Evolutionary conservation across 2,888 invertebrate genomes (phyloP).

Genomic region (Petrolisthes manimaculis): DNA sequence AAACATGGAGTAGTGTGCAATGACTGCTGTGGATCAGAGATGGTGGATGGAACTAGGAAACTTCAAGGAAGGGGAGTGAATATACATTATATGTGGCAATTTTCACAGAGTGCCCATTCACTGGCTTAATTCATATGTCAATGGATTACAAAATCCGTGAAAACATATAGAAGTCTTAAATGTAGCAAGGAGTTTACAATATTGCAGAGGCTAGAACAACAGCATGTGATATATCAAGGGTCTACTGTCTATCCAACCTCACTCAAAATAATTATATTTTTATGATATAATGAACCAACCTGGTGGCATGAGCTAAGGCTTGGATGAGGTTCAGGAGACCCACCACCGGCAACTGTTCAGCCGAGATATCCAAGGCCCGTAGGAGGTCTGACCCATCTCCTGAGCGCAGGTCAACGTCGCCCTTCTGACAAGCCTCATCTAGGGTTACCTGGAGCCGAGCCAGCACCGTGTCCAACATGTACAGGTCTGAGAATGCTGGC

Average conservation of each 20-base stretch:
- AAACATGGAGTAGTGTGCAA: too few relatives aligned
- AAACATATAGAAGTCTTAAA: too few relatives aligned
- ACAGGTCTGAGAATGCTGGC: conserved; percentile 81
- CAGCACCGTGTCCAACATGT: conserved; percentile 81
- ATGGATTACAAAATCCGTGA: too few relatives aligned
- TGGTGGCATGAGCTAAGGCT: conserved; percentile 76
- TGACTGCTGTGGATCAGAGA: too few relatives aligned
- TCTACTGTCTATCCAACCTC: background rate
- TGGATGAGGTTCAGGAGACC: conserved; percentile 78
- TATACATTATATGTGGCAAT: too few relatives aligned
- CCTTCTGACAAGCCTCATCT: conserved; percentile 72
- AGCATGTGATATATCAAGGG: background rate
- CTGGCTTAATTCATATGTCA: too few relatives aligned
- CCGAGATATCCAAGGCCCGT: conserved; percentile 63
- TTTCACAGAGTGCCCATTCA: too few relatives aligned
- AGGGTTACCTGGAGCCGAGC: conserved; percentile 78
- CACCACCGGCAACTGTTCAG: conserved; percentile 71
- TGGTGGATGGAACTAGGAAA: too few relatives aligned
- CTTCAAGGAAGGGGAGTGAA: too few relatives aligned
- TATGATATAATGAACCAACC: conserved; percentile 49
- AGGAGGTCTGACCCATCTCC: conserved; percentile 67
- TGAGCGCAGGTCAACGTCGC: conserved; percentile 69
- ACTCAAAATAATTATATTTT: background rate
- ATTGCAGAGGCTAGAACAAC: background rate
- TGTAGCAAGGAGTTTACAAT: too few relatives aligned